Percentiles rank a stretch among this genome's conserved stretches.
Evolutionary conservation across 2,888 invertebrate species (phyloP).

Genomic region (Eilema caniola): DNA sequence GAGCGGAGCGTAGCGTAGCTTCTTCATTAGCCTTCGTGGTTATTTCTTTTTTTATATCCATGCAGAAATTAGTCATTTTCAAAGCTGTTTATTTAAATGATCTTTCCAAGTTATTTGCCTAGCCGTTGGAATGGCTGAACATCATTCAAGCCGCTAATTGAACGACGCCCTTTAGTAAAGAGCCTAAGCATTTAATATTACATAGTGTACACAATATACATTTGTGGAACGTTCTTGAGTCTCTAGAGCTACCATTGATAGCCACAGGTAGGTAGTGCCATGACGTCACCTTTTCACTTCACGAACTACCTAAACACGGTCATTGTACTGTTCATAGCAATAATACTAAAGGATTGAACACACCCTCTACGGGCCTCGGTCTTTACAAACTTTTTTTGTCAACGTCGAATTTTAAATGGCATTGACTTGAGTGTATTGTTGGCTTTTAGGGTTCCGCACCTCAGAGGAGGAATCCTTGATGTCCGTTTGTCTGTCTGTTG

Average conservation of each 20-base stretch:
- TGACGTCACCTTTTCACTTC: slow-evolving; percentile 1
- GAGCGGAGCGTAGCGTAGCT: too few species aligned
- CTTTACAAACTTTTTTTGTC: neutral
- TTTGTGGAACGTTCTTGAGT: too few species aligned
- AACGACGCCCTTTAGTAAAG: too few species aligned
- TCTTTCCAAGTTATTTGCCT: too few species aligned
- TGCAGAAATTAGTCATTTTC: too few species aligned
- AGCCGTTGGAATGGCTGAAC: too few species aligned
- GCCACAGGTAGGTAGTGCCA: neutral
- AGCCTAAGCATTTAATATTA: too few species aligned
- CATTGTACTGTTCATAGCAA: neutral
- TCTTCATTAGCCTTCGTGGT: too few species aligned
- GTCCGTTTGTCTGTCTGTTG: neutral
- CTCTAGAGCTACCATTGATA: neutral
- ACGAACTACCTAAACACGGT: neutral
- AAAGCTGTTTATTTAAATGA: too few species aligned
- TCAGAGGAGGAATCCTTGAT: neutral
- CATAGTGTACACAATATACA: too few species aligned
- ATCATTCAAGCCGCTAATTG: too few species aligned
- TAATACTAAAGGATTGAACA: neutral
- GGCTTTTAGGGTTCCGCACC: neutral
- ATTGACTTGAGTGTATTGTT: neutral
- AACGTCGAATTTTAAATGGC: neutral
- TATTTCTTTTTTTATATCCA: too few species aligned
- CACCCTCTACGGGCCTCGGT: neutral